Conservation (phyloP, 1,140 invertebrate species). For the Monomorium pharaonis region DNA sequence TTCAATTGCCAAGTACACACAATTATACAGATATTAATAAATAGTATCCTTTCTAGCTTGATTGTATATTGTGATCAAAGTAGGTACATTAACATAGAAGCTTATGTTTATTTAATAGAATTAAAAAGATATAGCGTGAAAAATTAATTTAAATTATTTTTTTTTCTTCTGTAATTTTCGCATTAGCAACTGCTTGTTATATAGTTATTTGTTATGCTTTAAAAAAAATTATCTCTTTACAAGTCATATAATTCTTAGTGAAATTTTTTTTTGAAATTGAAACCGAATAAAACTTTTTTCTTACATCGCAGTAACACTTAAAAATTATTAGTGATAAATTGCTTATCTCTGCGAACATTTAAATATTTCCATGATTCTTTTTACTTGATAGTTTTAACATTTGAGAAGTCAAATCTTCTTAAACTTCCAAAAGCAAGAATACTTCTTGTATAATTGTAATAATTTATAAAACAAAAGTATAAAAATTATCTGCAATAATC, state of each 20-base stretch:
- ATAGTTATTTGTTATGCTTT: not conserved
- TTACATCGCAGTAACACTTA: not conserved
- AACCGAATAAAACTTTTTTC: not conserved
- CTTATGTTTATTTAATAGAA: not conserved
- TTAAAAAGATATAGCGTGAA: not conserved
- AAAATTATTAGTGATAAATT: not conserved
- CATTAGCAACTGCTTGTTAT: not conserved
- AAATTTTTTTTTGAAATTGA: not conserved
- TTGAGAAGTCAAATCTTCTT: not conserved
- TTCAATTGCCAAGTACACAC: not conserved
- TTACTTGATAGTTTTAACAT: not conserved
- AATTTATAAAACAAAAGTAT: not conserved
- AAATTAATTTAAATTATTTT: not conserved
- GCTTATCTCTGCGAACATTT: not conserved
- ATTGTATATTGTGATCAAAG: not conserved
- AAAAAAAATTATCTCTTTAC: not conserved
- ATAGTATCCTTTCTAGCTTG: not conserved
- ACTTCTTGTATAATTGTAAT: not conserved
- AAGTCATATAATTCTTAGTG: not conserved
- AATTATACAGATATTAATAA: not conserved
- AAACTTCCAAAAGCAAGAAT: not conserved
- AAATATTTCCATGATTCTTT: not conserved
- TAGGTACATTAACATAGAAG: not conserved
- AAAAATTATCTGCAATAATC: not conserved
- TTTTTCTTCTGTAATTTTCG: not conserved